Conservation (phyloP, 2,113 vertebrate genomes). For the Pelmatolapia mariae region DNA sequence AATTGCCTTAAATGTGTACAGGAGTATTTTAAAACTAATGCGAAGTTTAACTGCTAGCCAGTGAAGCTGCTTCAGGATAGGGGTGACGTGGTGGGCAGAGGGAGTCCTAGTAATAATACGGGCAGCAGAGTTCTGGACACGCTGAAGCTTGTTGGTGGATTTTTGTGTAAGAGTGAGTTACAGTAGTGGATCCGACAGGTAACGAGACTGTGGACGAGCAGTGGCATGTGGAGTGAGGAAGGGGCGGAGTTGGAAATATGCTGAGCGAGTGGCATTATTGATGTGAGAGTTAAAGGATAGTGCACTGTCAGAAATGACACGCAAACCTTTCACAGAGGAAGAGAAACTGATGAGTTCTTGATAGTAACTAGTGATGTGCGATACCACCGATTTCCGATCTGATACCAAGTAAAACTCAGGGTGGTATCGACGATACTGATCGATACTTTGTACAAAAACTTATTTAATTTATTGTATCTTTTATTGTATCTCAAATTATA, state of each 20-base stretch:
- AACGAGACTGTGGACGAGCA: not conserved
- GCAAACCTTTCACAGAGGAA: not conserved
- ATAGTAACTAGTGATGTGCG: not conserved
- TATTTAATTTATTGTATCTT: no score
- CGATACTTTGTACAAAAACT: no score
- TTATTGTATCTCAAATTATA: no score
- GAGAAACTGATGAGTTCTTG: not conserved
- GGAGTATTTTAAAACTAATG: not conserved
- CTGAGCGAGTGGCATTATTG: not conserved
- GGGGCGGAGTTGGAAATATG: not conserved
- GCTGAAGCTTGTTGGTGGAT: not conserved
- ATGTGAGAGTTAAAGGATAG: not conserved
- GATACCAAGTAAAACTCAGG: no score
- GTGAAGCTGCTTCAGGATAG: not conserved
- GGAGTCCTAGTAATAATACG: fast-evolving
- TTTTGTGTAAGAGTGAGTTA: not conserved
- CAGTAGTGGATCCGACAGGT: not conserved
- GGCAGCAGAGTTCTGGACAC: not conserved
- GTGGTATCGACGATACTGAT: no score
- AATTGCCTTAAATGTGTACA: not conserved
- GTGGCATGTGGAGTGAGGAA: not conserved
- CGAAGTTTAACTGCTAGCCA: not conserved
- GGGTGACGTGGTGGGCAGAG: fast-evolving
- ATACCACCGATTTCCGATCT: no score
- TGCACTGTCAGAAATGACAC: not conserved